phyloP scores from a whole-genome alignment of 2,888 invertebrate species.

The Hemithea aestivaria region DNA sequence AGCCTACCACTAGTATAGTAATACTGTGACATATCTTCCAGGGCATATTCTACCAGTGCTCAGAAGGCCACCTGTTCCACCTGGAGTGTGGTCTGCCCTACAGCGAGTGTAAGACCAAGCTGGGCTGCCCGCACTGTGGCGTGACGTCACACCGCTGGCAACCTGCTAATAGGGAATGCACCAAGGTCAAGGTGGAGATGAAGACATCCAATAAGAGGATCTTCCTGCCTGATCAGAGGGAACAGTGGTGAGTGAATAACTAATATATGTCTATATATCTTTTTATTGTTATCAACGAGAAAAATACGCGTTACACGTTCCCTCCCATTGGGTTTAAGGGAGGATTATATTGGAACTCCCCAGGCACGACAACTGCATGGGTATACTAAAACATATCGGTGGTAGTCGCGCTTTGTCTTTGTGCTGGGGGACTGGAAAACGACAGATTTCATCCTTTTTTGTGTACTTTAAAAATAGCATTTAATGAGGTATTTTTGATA shows the following conservation, averaged over 20 bases:
- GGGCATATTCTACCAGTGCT: slow-evolving; percentile 92
- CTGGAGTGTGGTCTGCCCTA: slow-evolving; percentile 84
- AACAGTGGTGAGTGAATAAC: slow-evolving; percentile 53
- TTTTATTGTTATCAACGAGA: neutral
- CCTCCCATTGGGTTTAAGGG: no score
- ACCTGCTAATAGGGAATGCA: slow-evolving; percentile 50
- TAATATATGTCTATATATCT: neutral
- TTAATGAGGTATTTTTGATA: no score
- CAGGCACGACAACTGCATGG: no score
- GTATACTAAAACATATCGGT: no score
- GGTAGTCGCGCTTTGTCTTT: no score
- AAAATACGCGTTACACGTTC: no score
- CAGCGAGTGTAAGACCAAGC: slow-evolving; percentile 38
- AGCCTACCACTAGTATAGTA: no score
- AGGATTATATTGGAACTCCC: no score
- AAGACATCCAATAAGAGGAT: slow-evolving; percentile 57
- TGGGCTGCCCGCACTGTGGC: slow-evolving; percentile 73
- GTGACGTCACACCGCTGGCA: slow-evolving; percentile 55
- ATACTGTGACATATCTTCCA: no score
- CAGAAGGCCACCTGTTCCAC: slow-evolving; percentile 89
- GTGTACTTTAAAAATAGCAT: no score
- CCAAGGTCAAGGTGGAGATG: slow-evolving; percentile 51
- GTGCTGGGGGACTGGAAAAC: no score
- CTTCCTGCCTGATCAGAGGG: slow-evolving; percentile 63
- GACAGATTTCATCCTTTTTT: no score